phyloP scores from a whole-genome alignment of 1,140 invertebrate species.

The Neotoxoptera formosana region DNA sequence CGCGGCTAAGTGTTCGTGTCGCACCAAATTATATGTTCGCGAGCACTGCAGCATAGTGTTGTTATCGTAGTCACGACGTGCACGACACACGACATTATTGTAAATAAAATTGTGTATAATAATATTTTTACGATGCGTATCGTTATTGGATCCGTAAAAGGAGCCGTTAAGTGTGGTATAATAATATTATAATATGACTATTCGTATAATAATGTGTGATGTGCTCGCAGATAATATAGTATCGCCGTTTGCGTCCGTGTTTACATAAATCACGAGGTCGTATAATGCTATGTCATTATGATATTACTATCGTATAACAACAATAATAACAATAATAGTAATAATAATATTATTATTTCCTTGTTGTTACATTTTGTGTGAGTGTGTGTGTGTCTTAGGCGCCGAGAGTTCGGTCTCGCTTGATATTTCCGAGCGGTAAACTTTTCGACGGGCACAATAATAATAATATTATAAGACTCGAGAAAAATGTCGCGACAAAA shows the following conservation, averaged over 20 bases:
- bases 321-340: no score
- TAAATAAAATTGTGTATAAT: background rate
- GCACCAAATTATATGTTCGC: background rate
- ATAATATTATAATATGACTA: background rate
- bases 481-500: background rate
- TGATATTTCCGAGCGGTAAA: background rate
- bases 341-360: background rate
- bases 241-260: background rate
- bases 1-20: background rate
- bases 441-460: slow-evolving; percentile 31
- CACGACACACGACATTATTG: no score
- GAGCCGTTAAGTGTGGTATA: background rate
- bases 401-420: background rate
- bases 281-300: background rate
- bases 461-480: background rate
- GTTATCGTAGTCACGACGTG: no score
- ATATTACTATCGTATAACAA: background rate
- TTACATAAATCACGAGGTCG: background rate
- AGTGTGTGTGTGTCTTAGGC: background rate
- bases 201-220: background rate
- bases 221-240: background rate
- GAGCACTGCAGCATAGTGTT: background rate
- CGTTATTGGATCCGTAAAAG: background rate
- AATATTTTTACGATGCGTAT: background rate
- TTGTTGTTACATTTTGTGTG: background rate